Base-by-base conservation (phyloP, 92 coral and sea anemone genomes). In the Diadumene lineata region DNA sequence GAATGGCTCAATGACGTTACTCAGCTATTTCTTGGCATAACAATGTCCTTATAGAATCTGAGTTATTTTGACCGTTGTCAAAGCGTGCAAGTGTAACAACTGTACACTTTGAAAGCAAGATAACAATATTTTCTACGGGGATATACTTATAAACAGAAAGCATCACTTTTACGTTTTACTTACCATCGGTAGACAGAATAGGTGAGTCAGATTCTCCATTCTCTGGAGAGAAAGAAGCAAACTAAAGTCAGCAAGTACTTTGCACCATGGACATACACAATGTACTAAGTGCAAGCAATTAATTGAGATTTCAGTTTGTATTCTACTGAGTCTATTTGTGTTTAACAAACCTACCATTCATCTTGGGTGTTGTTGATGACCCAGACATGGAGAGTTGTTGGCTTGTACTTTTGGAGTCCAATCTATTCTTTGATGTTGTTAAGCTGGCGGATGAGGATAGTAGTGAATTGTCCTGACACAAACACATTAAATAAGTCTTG, bases 201-300 rank as follows among this genome's bases (percentile, higher is more conserved):
- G 73, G 73, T 31, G 73, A 68, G 24, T 68, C 74, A 3, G 22
- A 22, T 69, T 69, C 74, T 48, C 34, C 43, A 62, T 69, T 69
- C 18, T 69, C 74, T 69, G 21, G 23, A 48, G 27, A 38, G 48
- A 38, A 38, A 38, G 13, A 58, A 7, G 28, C 28, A 11, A 53
- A 53, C 8, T 22, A 53, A 2, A 23, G n/a, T n/a, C n/a, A n/a
- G n/a, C n/a, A n/a, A n/a, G n/a, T n/a, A n/a, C n/a, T n/a, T n/a
- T n/a, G n/a, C n/a, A n/a, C n/a, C n/a, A n/a, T n/a, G n/a, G n/a
- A n/a, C n/a, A n/a, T n/a, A n/a, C n/a, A n/a, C n/a, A n/a, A n/a
- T n/a, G n/a, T n/a, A n/a, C n/a, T n/a, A n/a, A n/a, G n/a, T n/a
- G n/a, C n/a, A n/a, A n/a, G n/a, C n/a, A n/a, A n/a, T n/a, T n/a